Conservation (phyloP, 2,888 invertebrate species). For the Macrosiphum euphorbiae region DNA sequence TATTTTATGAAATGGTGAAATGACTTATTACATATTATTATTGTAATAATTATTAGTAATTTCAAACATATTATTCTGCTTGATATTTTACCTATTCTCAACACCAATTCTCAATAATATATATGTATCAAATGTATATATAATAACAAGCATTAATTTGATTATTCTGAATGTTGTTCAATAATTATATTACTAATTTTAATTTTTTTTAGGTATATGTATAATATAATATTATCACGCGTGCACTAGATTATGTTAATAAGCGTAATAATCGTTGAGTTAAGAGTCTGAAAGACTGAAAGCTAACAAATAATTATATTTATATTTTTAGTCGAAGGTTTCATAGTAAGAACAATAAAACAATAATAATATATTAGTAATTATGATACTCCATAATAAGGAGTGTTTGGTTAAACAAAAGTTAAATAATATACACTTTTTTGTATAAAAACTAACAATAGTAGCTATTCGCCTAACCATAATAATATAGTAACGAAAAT, state of each 20-base stretch:
- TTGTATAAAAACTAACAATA: not conserved
- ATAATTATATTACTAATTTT: not conserved
- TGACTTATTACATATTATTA: not conserved
- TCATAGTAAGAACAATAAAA: not conserved
- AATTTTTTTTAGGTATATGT: not conserved
- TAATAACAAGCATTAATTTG: not conserved
- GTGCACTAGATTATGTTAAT: not conserved
- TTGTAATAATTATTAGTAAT: not conserved
- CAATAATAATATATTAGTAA: not conserved
- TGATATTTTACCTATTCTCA: not conserved
- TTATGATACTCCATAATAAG: not conserved
- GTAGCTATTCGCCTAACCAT: not conserved
- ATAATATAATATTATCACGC: not conserved
- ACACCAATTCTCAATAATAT: not conserved
- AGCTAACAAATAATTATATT: not conserved
- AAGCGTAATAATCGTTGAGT: not conserved
- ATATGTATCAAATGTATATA: not conserved
- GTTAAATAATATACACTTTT: not conserved
- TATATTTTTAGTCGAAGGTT: conserved; percentile 4
- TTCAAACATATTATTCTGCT: not conserved
- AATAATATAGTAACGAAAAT: not conserved
- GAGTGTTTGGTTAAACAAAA: not conserved
- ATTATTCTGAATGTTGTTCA: not conserved
- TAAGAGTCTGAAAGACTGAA: not conserved
- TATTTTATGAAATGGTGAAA: not conserved